These are phyloP conservation scores for Huso huso DNA, from an alignment of 2,797 vertebrate species.

Conservation along the genomic window DNA sequence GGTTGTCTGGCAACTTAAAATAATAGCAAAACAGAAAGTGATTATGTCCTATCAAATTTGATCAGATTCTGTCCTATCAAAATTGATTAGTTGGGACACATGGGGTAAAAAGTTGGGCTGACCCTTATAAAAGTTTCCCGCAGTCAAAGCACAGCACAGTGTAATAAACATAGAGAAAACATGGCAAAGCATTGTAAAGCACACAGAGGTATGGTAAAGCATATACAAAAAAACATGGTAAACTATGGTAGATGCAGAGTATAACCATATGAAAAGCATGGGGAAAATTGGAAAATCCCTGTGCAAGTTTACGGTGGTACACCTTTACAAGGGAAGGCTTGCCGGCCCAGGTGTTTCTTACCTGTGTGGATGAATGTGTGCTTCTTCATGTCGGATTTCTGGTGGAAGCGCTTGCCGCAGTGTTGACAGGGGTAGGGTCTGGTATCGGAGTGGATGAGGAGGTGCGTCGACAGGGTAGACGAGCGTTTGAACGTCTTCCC, in stretches of 20 bases:
- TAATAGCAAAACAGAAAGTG: too few species aligned
- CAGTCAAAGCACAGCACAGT: too few species aligned
- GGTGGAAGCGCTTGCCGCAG: conserved; percentile 58
- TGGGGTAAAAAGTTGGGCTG: too few species aligned
- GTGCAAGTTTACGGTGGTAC: neutral
- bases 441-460: conserved; percentile 58
- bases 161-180: too few species aligned
- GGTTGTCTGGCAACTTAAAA: too few species aligned
- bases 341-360: conserved; percentile 20
- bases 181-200: too few species aligned
- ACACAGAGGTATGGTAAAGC: too few species aligned
- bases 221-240: too few species aligned
- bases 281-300: conserved; percentile 34
- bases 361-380: conserved; percentile 75
- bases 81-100: too few species aligned
- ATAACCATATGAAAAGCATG: neutral
- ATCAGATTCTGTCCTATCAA: too few species aligned
- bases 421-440: conserved; percentile 57
- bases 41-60: too few species aligned
- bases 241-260: neutral
- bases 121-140: too few species aligned
- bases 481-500: conserved; percentile 59
- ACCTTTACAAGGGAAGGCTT: neutral
- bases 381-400: conserved; percentile 74
- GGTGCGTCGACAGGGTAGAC: conserved; percentile 54